Evolutionary conservation across 2,113 vertebrate genomes (phyloP).

Genomic region (Stegastes partitus): DNA sequence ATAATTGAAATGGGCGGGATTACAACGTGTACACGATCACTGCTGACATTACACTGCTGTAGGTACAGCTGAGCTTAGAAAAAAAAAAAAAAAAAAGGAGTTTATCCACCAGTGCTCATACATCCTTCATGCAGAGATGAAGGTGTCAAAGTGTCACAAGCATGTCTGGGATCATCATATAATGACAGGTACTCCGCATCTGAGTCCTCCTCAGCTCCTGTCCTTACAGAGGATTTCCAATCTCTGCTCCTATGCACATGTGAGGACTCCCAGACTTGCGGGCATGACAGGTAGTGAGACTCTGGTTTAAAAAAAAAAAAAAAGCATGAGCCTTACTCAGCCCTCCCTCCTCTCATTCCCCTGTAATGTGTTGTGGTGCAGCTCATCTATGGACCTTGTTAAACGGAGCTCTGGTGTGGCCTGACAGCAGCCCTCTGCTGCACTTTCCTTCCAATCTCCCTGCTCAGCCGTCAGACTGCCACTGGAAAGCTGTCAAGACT

Average conservation of each 20-base stretch:
- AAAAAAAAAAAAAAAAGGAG: conserved; percentile 1
- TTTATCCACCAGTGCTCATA: conserved; percentile 22
- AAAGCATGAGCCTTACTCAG: conserved; percentile 46
- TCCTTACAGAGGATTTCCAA: conserved; percentile 61
- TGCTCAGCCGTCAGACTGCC: conserved; percentile 81
- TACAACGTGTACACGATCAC: conserved; percentile 22
- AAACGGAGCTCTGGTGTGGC: conserved; percentile 83
- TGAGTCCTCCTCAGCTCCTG: conserved; percentile 44
- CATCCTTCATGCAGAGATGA: conserved; percentile 40
- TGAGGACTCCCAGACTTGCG: conserved; percentile 62
- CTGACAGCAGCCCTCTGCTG: conserved; percentile 85
- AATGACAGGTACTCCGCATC: conserved; percentile 53
- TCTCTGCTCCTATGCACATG: conserved; percentile 63
- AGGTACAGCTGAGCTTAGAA: conserved; percentile 1
- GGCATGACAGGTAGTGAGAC: conserved; percentile 69
- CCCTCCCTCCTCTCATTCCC: conserved; percentile 60
- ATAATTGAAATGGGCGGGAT: conserved; percentile 19
- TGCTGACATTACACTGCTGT: conserved; percentile 19
- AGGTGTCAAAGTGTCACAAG: conserved; percentile 59
- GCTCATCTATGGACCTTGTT: conserved; percentile 85
- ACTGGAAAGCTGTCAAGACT: conserved; percentile 85
- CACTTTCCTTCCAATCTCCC: conserved; percentile 81
- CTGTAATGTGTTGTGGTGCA: conserved; percentile 73
- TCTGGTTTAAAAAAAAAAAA: conserved; percentile 10
- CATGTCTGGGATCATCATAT: conserved; percentile 40